Evolutionary conservation across 2,797 vertebrate genomes (phyloP).

Genomic region (Molossus alvarezi): DNA sequence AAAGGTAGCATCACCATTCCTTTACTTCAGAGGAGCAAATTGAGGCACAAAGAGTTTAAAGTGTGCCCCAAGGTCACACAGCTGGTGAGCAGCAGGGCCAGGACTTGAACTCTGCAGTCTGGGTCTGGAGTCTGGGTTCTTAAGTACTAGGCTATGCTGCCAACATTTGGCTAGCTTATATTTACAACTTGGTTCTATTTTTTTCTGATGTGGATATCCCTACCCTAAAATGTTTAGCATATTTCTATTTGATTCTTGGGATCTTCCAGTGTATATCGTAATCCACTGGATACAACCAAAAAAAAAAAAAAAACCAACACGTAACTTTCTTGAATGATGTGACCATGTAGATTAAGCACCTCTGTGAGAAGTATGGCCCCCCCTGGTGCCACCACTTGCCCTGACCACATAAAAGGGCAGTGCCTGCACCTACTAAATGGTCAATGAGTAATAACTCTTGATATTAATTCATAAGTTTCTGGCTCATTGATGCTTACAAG

Average conservation of each 20-base stretch:
- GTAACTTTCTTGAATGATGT: not conserved
- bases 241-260: not conserved
- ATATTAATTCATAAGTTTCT: constrained; percentile 12
- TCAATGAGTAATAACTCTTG: not conserved
- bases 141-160: not conserved
- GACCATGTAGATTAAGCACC: not conserved
- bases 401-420: not conserved
- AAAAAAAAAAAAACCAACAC: not conserved
- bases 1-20: not conserved
- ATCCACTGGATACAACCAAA: not conserved
- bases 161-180: not conserved
- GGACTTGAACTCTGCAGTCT: not conserved
- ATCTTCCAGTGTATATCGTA: not conserved
- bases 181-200: not conserved
- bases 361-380: not conserved
- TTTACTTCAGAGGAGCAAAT: not conserved
- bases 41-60: not conserved
- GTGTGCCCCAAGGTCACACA: not conserved
- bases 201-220: not conserved
- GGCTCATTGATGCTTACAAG: not conserved
- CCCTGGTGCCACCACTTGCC: not conserved
- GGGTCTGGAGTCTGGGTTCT: not conserved
- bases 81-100: not conserved
- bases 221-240: not conserved
- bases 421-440: not conserved